Percentiles rank a stretch among this genome's conserved stretches.
phyloP scores from a whole-genome alignment of 2,888 invertebrate genomes.

The Drymonia ruficornis region DNA sequence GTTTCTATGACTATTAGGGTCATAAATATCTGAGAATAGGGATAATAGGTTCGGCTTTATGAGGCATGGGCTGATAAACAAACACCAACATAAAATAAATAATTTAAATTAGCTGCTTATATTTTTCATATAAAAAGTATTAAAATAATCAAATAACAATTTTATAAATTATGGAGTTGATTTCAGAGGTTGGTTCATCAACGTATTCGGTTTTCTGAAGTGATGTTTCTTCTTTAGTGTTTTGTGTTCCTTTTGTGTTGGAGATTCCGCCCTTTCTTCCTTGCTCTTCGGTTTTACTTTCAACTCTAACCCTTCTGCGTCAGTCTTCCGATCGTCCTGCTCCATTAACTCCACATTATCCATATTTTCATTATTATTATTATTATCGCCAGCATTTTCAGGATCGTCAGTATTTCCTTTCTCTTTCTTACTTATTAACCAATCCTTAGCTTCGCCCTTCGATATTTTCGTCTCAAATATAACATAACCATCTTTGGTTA shows the following conservation, averaged over 20 bases:
- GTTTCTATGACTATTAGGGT: too few relatives aligned
- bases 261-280: constrained; percentile 9
- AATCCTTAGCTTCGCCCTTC: constrained; percentile 68
- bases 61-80: too few relatives aligned
- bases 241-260: neutral
- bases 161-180: neutral
- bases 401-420: constrained; percentile 9
- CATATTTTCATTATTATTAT: constrained; percentile 20
- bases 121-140: constrained; percentile 20
- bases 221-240: constrained; percentile 21
- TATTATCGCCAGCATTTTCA: constrained; percentile 16
- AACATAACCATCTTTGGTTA: constrained; percentile 76
- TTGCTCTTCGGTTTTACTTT: constrained; percentile 10
- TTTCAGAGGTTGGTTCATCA: constrained; percentile 4
- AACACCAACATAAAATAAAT: neutral
- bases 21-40: too few relatives aligned
- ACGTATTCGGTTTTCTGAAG: constrained; percentile 13
- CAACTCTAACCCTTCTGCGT: constrained; percentile 13
- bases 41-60: too few relatives aligned
- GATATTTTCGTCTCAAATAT: constrained; percentile 73
- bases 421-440: constrained; percentile 52
- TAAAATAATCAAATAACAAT: constrained; percentile 15
- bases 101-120: constrained; percentile 1
- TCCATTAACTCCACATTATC: constrained; percentile 21
- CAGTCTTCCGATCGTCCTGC: constrained; percentile 12